Percentiles rank a stretch among this genome's conserved stretches.
Evolutionary conservation across 2,888 invertebrate genomes (phyloP).

Genomic region (Allacma fusca): DNA sequence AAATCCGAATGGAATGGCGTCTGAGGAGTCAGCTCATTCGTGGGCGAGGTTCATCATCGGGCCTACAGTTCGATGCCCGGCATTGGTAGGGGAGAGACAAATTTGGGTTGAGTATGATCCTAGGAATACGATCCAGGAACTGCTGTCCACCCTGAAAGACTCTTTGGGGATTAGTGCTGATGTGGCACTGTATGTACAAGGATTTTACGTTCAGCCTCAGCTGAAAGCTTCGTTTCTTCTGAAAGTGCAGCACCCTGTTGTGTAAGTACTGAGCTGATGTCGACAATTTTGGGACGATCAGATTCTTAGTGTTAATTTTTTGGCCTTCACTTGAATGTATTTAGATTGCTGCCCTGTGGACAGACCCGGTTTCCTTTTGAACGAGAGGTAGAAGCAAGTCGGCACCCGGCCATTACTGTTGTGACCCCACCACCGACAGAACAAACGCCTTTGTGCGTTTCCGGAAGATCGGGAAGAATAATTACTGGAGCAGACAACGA

Average conservation of each 20-base stretch:
- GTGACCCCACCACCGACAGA: too few species aligned
- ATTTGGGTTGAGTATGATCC: conserved; percentile 8
- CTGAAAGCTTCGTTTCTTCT: background rate
- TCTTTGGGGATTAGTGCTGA: background rate
- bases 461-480: too few species aligned
- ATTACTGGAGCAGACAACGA: too few species aligned
- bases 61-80: background rate
- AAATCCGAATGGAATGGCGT: background rate
- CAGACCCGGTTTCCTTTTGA: too few species aligned
- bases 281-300: background rate
- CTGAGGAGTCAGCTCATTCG: background rate
- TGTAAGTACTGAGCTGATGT: background rate
- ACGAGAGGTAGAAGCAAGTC: too few species aligned
- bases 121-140: background rate
- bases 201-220: background rate
- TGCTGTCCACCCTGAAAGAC: background rate
- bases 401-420: too few species aligned
- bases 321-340: background rate
- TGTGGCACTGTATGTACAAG: background rate
- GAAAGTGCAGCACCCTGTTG: background rate
- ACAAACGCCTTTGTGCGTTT: too few species aligned
- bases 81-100: background rate
- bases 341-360: too few species aligned
- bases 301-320: too few species aligned
- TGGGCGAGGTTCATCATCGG: background rate